Conservation (phyloP, 2,797 vertebrate genomes). For the Somateria mollissima region DNA sequence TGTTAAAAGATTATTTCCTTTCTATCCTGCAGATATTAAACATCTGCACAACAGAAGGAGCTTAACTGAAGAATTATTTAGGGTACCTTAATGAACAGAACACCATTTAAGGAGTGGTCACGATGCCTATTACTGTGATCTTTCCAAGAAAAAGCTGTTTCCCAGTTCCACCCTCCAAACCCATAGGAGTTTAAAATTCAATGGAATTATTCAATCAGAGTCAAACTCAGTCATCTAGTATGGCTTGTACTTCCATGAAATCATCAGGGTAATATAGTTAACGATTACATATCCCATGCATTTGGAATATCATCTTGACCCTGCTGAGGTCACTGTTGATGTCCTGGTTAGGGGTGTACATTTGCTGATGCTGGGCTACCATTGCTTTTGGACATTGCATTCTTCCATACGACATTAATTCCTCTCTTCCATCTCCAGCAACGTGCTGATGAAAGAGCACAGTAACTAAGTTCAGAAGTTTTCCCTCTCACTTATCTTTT, state of each 20-base stretch:
- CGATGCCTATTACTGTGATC: background rate
- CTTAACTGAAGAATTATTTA: background rate
- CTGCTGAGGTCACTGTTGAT: background rate
- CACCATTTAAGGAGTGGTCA: background rate
- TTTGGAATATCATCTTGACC: background rate
- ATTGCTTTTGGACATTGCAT: background rate
- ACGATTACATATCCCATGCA: background rate
- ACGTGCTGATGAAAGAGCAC: background rate
- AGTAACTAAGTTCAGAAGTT: background rate
- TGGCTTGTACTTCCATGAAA: background rate
- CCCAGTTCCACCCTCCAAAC: background rate
- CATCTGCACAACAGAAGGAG: background rate
- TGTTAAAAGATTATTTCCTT: background rate
- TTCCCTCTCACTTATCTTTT: background rate
- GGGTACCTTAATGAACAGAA: background rate
- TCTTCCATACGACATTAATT: background rate
- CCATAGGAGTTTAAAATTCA: background rate
- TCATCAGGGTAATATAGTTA: rapidly evolving
- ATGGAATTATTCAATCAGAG: background rate
- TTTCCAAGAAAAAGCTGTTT: background rate
- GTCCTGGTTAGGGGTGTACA: background rate
- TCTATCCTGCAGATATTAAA: background rate
- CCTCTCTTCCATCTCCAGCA: background rate
- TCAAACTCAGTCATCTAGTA: background rate
- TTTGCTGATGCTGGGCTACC: background rate